A percentile compares a stretch with the other conserved stretches of the same genome.
These are phyloP conservation scores for Aphidius colemani DNA, from an alignment of 2,888 invertebrate genomes.

Conservation along the genomic window DNA sequence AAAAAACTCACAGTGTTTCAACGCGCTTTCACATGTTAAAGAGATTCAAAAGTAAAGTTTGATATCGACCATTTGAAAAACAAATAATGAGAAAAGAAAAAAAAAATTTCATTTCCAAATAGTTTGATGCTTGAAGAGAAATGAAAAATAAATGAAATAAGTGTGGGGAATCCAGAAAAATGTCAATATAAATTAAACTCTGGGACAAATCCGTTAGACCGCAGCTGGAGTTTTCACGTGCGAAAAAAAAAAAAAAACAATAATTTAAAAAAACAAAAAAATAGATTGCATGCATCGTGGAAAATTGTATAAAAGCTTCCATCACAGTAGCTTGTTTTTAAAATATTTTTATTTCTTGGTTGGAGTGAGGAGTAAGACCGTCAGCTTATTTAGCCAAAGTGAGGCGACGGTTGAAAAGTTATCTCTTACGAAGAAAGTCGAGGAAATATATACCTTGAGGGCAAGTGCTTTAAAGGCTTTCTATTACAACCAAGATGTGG, in stretches of 20 bases:
- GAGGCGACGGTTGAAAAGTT: conserved; percentile 14
- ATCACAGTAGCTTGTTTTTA: background rate
- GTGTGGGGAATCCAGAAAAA: conserved; percentile 14
- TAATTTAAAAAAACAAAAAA: background rate
- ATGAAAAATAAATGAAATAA: conserved; percentile 7
- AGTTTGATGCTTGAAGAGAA: too few species aligned
- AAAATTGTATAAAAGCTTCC: conserved; percentile 22
- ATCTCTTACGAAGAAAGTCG: conserved; percentile 13
- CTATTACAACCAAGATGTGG: conserved; percentile 7
- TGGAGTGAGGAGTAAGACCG: conserved; percentile 10
- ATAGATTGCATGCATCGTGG: conserved; percentile 11
- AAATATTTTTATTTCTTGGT: conserved; percentile 9
- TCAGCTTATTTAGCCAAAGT: conserved; percentile 17
- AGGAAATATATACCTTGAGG: conserved; percentile 6
- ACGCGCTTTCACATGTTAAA: conserved; percentile 15
- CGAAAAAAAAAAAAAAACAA: conserved; percentile 18
- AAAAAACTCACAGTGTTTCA: background rate
- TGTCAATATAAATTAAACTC: conserved; percentile 35
- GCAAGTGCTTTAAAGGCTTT: conserved; percentile 18
- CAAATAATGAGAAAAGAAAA: conserved; percentile 27
- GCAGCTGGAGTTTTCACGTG: conserved; percentile 30
- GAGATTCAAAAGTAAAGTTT: conserved; percentile 35
- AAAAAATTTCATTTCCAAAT: conserved; percentile 1
- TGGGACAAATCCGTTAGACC: conserved; percentile 26
- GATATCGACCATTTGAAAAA: conserved; percentile 30